phyloP scores from a whole-genome alignment of 2,888 invertebrate genomes.

The Bellardia pandia region DNA sequence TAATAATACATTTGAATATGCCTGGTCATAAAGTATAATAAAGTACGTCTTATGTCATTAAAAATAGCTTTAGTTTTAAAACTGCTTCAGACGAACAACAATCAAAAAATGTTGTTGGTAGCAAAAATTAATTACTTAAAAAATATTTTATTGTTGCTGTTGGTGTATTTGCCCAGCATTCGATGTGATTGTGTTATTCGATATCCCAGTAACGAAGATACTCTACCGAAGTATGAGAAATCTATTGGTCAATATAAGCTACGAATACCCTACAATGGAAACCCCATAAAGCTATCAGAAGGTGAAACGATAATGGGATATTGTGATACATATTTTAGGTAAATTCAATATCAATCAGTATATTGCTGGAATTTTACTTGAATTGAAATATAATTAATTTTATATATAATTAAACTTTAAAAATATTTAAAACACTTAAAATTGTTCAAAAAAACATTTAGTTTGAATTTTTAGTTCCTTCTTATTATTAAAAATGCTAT shows the following conservation, averaged over 20 bases:
- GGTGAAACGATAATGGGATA: conserved; percentile 11
- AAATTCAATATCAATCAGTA: neutral
- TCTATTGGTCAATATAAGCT: conserved; percentile 37
- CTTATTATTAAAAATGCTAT: too few relatives aligned
- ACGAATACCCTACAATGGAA: neutral
- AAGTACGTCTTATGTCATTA: neutral
- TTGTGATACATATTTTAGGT: conserved; percentile 48
- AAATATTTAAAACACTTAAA: too few relatives aligned
- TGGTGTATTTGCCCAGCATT: conserved; percentile 16
- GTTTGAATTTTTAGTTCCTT: too few relatives aligned
- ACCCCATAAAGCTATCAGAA: neutral
- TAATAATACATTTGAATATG: too few relatives aligned
- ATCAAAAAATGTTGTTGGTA: neutral
- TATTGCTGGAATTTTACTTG: too few relatives aligned
- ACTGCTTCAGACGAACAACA: too few relatives aligned
- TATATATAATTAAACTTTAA: too few relatives aligned
- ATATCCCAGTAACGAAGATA: conserved; percentile 2
- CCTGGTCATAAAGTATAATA: neutral
- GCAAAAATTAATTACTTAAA: too few relatives aligned
- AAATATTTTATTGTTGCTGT: conserved; percentile 8
- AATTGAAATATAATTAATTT: too few relatives aligned
- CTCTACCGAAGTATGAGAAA: conserved; percentile 36
- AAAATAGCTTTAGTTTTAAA: neutral
- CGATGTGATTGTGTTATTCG: conserved; percentile 15
- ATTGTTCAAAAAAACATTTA: too few relatives aligned